Percentiles rank a stretch among this genome's conserved stretches.
Evolutionary conservation across 2,888 invertebrate genomes (phyloP).

Genomic region (Mongoloraphidia duomilia): DNA sequence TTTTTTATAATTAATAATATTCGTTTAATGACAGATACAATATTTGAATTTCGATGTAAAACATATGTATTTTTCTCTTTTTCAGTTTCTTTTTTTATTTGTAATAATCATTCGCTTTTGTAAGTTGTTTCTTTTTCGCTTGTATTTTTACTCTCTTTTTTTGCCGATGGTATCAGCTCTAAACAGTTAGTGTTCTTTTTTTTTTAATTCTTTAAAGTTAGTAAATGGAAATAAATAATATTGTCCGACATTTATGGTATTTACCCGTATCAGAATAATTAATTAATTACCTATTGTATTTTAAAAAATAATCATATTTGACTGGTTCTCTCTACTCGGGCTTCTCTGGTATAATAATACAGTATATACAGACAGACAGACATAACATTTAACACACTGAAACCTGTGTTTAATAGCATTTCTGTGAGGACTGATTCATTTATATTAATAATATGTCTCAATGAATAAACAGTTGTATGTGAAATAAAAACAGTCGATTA

Average conservation of each 20-base stretch:
- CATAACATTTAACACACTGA: neutral
- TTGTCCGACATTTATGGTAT: too few species aligned
- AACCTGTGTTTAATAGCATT: conserved; percentile 3
- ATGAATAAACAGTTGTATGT: conserved; percentile 46
- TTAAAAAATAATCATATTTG: too few species aligned
- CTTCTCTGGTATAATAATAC: too few species aligned
- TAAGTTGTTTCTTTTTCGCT: neutral
- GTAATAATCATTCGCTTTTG: neutral
- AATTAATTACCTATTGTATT: too few species aligned
- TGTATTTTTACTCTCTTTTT: neutral
- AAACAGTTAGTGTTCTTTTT: conserved; percentile 5
- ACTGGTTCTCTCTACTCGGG: too few species aligned
- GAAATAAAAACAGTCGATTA: conserved; percentile 28
- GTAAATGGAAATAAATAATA: too few species aligned
- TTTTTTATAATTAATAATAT: neutral
- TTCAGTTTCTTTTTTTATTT: neutral
- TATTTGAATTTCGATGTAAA: neutral
- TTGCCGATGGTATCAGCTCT: conserved; percentile 4
- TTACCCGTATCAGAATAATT: too few species aligned
- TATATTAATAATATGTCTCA: conserved; percentile 37
- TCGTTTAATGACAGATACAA: too few species aligned
- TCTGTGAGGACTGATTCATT: conserved; percentile 24
- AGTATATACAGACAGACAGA: too few species aligned
- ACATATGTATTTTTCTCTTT: neutral
- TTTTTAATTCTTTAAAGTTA: too few species aligned